Evolutionary conservation across 2,113 vertebrate genomes (phyloP).

Genomic region (Sus scrofa): T2T-Sscrofa CM000820.6:40340501-40341000

Average conservation of each 20-base stretch:
- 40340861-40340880: neutral
- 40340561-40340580: constrained; percentile 21
- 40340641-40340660: neutral
- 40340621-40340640: neutral
- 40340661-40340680: neutral
- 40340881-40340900: neutral
- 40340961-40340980: neutral
- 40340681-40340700: neutral
- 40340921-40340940: neutral
- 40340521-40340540: constrained; percentile 34
- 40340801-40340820: neutral
- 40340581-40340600: neutral
- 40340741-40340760: neutral
- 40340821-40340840: neutral
- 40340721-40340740: neutral
- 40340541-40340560: neutral
- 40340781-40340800: neutral
- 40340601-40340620: neutral
- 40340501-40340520: neutral
- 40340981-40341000: neutral
- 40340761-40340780: neutral
- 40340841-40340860: neutral
- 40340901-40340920: neutral
- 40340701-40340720: neutral
- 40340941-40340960: neutral